Base-by-base conservation (phyloP, 2,797 vertebrate species). In the Manis javanica region DNA sequence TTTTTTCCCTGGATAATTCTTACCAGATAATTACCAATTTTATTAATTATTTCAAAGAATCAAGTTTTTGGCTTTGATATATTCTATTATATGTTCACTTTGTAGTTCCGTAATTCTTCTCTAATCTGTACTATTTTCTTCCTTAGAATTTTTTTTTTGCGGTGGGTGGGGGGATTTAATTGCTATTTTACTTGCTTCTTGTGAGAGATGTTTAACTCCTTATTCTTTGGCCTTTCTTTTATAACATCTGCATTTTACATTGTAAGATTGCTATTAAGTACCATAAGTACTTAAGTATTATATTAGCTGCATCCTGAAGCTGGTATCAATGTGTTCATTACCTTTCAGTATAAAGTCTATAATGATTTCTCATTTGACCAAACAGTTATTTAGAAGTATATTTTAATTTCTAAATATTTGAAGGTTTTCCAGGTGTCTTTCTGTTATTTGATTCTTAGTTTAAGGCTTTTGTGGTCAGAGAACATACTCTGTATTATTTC, bases 181-280 rank as follows among this genome's bases (percentile, higher is more conserved):
- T 93, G 86, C 21, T 51, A 0, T 90, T 89, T 92, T 91, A 90
- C 49, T 75, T 75, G 37, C 69, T 83, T 92, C 18, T 31, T 87
- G 15, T 95, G 61, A 69, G 29, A 21, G 37, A 72, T 83, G 26
- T n/a, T 81, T 57, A 85, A 64, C 74, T 72, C 31, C 83, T 82
- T 90, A 29, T n/a, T 71, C 90, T 51, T 55, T 72, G 6, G 23
- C 7, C 23, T 94, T 81, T 92, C 49, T 74, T 96, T 87, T 81
- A 21, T 95, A 71, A 7, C 11, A 51, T 87, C 31, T 92, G 23
- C 63, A 63, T 87, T 96, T 96, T 91, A 74, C 31, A 39, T 61
- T 88, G 8, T 91, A 55, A 14, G 23, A 1, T 78, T 92, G 51
- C 72, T 86, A 3, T 68, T 39, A 84, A 42, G 64, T 34, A 26